Evolutionary conservation across 2,797 vertebrate species (phyloP).

Genomic region (Acipenser transmontanus): DNA sequence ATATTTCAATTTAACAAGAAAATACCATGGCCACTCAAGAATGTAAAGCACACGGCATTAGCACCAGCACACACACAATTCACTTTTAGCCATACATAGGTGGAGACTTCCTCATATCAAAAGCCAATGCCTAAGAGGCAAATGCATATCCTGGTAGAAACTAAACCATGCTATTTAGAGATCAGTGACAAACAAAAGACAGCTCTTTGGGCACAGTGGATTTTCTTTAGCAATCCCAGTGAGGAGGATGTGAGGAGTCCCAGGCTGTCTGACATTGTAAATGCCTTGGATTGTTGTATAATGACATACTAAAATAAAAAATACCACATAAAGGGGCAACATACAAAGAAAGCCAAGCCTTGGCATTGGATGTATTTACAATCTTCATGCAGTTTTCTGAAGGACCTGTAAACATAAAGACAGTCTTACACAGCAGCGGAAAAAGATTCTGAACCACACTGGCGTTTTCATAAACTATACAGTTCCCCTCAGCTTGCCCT

Average conservation of each 20-base stretch:
- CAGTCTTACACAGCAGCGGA: background rate
- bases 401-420: background rate
- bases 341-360: background rate
- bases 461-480: no score
- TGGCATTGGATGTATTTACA: background rate
- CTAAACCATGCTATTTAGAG: background rate
- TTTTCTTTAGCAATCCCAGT: background rate
- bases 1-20: no score
- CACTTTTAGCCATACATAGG: no score
- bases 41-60: no score
- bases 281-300: background rate
- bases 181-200: background rate
- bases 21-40: no score
- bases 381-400: background rate
- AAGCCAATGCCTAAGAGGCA: no score
- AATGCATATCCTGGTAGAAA: background rate
- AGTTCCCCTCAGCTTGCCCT: no score
- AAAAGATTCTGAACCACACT: conserved; percentile 44
- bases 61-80: no score
- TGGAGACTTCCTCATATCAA: no score
- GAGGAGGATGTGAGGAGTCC: background rate
- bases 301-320: background rate
- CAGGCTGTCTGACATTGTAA: background rate
- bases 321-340: background rate
- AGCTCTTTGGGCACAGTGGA: background rate